Base-by-base conservation (phyloP, 2,888 invertebrate genomes). In the Diploptera punctata region DNA sequence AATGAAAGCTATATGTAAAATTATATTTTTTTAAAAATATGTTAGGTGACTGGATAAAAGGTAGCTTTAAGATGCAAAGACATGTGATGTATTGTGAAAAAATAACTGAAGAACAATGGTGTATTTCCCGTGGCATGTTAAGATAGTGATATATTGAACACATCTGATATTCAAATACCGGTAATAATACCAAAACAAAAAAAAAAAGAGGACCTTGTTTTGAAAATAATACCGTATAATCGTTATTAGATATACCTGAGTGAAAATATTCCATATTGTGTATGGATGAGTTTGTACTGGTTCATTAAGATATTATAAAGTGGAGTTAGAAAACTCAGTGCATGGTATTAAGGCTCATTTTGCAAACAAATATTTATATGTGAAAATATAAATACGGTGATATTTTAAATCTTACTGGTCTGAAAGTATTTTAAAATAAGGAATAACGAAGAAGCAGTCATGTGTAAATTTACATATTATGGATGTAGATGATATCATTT, bases 281-380 rank as follows among this genome's bases (percentile, higher is more conserved):
- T 72, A 72, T 72, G 72, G 72, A 72, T 68, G 44, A 65, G 71
- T 67, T 67, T 62, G 71, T 65, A 52, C 33, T 38, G 54, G 68
- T 68, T 68, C 24, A 44, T 70, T 70, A 29, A 44, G 26, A 70
- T 29, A 29, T 57, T 29, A 57, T 16, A 54, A 26, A 19, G 38
- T 44, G 43, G 33, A 44, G 65, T 65, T 65, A 65, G 33, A 19
- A 65, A 2, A 57, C 57, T 57, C 57, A 31, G n/a, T 57, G 57
- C 16, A 29, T 29, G 31, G 31, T 19, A 29, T 57, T 52, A 10
- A 57, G 24, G 57, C 57, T 57, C 31, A 57, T 57, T 31, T 57
- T 57, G 57, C 31, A 3, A 57, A n/a, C n/a, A n/a, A 31, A 24
- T 54, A 54, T 54, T 54, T 54, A 54, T 54, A 54, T 54, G 54